phyloP scores from a whole-genome alignment of 2,113 vertebrate genomes.

The Leucopsar rothschildi region DNA sequence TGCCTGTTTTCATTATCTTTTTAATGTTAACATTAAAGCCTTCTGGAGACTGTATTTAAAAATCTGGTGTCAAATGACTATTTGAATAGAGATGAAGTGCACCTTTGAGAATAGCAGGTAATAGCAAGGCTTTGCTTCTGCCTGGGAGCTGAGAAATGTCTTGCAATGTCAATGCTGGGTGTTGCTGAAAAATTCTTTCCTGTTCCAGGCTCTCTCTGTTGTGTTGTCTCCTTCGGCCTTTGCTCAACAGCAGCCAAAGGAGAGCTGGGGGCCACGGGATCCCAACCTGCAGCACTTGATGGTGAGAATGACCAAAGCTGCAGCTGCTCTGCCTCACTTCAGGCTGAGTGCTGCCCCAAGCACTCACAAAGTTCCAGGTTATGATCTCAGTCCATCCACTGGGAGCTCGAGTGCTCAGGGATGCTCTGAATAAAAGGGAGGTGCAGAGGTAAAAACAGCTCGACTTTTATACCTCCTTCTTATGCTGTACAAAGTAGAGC shows the following conservation, averaged over 20 bases:
- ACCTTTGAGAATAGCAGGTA: constrained; percentile 27
- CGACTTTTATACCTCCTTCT: not conserved
- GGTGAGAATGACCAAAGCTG: accelerated
- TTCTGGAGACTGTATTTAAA: constrained; percentile 14
- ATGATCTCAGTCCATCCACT: not conserved
- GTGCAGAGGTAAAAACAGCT: not conserved
- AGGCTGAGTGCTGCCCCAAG: not conserved
- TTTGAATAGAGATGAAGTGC: constrained; percentile 31
- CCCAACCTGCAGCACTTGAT: not conserved
- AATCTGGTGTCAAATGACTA: not conserved
- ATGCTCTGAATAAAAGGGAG: not conserved
- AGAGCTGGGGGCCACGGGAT: not conserved
- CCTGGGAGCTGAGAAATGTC: not conserved
- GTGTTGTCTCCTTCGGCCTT: not conserved
- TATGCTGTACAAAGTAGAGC: not conserved
- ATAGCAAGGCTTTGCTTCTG: not conserved
- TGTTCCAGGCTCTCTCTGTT: not conserved
- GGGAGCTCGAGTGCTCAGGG: not conserved
- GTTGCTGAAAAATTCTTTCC: not conserved
- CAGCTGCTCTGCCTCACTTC: not conserved
- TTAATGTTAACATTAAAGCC: constrained; percentile 50
- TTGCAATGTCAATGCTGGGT: not conserved
- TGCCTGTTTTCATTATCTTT: constrained; percentile 53
- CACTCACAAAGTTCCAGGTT: not conserved
- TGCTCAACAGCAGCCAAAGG: not conserved